Conservation (phyloP, 2,797 vertebrate genomes). For the Knipowitschia caucasica region DNA sequence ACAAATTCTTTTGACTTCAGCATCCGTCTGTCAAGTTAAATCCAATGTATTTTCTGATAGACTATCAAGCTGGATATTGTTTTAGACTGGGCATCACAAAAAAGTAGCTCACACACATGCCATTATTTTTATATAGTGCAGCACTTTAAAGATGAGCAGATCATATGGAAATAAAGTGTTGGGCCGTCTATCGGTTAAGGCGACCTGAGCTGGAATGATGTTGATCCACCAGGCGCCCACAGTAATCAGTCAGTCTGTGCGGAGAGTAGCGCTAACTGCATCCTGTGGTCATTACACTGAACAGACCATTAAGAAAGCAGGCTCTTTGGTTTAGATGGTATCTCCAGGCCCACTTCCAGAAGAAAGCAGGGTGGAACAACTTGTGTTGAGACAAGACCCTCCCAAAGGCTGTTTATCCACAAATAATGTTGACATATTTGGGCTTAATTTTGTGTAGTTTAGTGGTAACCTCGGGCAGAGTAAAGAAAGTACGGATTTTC, state of each 20-base stretch:
- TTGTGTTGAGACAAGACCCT: conserved; percentile 18
- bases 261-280: conserved; percentile 55
- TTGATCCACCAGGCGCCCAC: conserved; percentile 24
- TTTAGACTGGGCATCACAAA: background rate
- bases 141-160: background rate
- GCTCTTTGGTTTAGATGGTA: conserved; percentile 51
- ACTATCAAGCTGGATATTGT: background rate
- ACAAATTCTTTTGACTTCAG: background rate
- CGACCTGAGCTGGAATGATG: conserved; percentile 22
- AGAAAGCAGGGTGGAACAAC: conserved; percentile 7
- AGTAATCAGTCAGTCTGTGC: conserved; percentile 47
- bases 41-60: background rate
- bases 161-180: background rate
- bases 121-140: background rate
- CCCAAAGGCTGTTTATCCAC: background rate
- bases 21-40: background rate
- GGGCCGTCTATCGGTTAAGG: conserved; percentile 5
- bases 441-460: background rate
- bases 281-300: conserved; percentile 56
- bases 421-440: conserved; percentile 21
- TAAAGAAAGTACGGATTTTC: background rate
- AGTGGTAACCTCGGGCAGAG: background rate
- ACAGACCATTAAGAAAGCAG: conserved; percentile 52
- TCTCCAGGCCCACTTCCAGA: conserved; percentile 41
- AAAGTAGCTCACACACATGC: background rate